phyloP scores from a whole-genome alignment of 2,113 vertebrate genomes.

The Nothoprocta perdicaria region DNA sequence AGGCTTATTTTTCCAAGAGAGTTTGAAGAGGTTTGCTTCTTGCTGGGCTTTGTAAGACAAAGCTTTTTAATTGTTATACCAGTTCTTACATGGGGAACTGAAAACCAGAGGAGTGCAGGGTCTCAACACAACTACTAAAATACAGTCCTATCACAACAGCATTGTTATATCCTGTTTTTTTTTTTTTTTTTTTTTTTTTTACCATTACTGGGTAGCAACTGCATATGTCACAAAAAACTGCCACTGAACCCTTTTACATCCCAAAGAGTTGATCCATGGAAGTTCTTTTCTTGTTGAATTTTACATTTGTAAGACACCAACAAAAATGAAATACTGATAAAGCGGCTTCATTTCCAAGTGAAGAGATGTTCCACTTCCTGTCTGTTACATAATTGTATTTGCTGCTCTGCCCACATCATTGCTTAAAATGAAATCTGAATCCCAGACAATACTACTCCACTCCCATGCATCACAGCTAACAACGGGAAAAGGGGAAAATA shows the following conservation, averaged over 20 bases:
- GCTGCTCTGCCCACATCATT: not conserved
- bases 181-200: too few relatives aligned
- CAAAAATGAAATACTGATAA: rapidly evolving
- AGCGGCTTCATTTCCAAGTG: not conserved
- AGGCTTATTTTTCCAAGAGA: not conserved
- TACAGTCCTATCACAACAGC: too few relatives aligned
- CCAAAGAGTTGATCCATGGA: rapidly evolving
- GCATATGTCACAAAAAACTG: not conserved
- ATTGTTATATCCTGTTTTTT: not conserved
- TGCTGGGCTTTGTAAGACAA: not conserved
- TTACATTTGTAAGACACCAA: not conserved
- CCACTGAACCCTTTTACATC: not conserved
- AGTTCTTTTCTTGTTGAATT: not conserved
- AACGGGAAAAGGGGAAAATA: not conserved
- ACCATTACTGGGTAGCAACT: rapidly evolving
- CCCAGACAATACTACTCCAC: not conserved
- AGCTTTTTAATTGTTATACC: not conserved
- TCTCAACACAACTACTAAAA: not conserved
- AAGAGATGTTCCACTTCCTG: not conserved
- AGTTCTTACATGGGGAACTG: not conserved
- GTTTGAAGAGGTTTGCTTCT: not conserved
- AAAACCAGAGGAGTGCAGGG: not conserved
- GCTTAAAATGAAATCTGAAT: not conserved
- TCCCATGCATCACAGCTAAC: not conserved
- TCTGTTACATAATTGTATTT: not conserved